Conservation (phyloP, 92 coral and sea anemone species). For the Actinernus sp. region DNA sequence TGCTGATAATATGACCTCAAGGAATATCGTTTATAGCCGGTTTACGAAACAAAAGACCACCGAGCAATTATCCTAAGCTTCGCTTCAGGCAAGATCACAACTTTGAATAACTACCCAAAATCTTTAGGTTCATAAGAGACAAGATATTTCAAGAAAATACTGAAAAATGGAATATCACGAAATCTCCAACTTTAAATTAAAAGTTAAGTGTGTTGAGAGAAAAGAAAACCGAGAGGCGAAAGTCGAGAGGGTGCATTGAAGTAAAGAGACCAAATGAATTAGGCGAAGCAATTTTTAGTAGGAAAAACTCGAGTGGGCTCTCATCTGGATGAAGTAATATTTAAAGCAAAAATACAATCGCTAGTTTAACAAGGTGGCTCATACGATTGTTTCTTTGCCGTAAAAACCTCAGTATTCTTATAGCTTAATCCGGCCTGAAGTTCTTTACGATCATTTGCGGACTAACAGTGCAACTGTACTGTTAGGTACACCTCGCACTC, state of each 20-base stretch:
- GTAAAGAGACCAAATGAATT: background rate
- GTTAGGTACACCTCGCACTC: too few species aligned
- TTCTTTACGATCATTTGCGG: too few species aligned
- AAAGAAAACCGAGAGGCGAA: too few species aligned
- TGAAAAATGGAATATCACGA: conserved; percentile 13
- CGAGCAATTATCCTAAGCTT: conserved; percentile 50
- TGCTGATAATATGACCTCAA: conserved; percentile 59
- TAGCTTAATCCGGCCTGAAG: too few species aligned
- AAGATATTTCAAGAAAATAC: conserved; percentile 18
- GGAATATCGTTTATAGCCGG: conserved; percentile 81
- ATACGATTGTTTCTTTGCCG: too few species aligned
- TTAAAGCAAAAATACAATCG: too few species aligned
- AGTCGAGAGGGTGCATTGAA: too few species aligned
- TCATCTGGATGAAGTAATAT: background rate
- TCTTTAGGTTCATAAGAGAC: conserved; percentile 2
- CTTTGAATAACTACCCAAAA: conserved; percentile 19
- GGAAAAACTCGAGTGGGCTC: background rate
- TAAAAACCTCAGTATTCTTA: too few species aligned
- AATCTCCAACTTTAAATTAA: conserved; percentile 9
- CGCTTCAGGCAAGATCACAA: conserved; percentile 29
- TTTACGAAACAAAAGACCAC: conserved; percentile 44
- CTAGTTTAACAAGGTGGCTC: too few species aligned
- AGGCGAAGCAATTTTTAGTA: background rate
- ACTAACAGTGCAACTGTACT: too few species aligned
- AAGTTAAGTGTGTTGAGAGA: conserved; percentile 26